Base-by-base conservation (phyloP, 2,797 vertebrate species). In the Chrosomus eos region DNA sequence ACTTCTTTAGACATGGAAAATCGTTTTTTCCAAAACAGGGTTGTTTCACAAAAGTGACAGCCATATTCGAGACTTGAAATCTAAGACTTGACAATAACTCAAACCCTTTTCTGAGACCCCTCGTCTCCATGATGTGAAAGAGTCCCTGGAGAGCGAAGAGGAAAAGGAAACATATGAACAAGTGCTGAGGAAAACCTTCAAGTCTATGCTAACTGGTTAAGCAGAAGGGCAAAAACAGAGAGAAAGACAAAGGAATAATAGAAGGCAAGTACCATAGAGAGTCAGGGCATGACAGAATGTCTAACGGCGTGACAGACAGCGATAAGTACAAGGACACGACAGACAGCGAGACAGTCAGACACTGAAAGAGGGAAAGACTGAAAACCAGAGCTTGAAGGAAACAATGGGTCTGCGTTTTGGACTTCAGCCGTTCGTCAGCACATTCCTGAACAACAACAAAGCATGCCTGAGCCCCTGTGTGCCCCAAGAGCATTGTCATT, bases 391-490 rank as follows among this genome's bases (percentile, higher is more conserved):
- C 43, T 31, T 18, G 67, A 60, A 74, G 51, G 43, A 92, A 93
- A 94, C 92, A 89, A 91, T 85, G 87, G 90, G 90, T 88, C 89
- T 91, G 91, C 88, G 66, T 92, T 90, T 91, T 90, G 91, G 93
- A 91, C 92, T 90, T 92, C 86, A 81, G 84, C 72, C 71, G 87
- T 92, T 93, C 90, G 93, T 95, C 95, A 94, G 94, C 94, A 95
- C 94, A 95, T 96, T 96, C 95, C 94, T 91, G 88, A 72, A 85
- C 9, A 45, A 94, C 92, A 94, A 94, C 93, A 95, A 95, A 94
- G 93, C 92, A 86, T 88, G 91, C 89, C 90, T 91, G 86, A 88
- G 92, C 90, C 91, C 90, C 90, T 91, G 81, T 89, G 90, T 89
- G 91, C 88, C 87, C 90, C 84, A 88, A 84, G 80, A 91, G 91